These are phyloP conservation scores for Furnarius figulus DNA, from an alignment of 2,113 vertebrate species.

Conservation along the genomic window DNA sequence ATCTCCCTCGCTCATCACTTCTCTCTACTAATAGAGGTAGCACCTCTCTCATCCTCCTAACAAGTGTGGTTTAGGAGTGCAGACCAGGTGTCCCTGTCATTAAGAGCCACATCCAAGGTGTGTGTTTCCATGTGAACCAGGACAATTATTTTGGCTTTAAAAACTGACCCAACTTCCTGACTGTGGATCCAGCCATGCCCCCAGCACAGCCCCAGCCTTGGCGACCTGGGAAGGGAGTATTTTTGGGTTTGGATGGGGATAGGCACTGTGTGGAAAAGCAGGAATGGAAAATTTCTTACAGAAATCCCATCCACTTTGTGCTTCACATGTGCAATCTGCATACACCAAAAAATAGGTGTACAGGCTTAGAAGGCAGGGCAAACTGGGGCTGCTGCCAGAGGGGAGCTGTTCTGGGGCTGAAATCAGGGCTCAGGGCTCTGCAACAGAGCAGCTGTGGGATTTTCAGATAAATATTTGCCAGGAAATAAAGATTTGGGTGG, in stretches of 20 bases:
- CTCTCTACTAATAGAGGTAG: background rate
- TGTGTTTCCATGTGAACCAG: background rate
- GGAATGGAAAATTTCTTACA: accelerated
- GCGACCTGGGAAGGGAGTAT: background rate
- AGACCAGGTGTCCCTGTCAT: background rate
- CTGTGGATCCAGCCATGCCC: background rate
- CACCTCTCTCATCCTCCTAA: background rate
- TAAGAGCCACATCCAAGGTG: background rate
- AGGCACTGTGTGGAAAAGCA: background rate
- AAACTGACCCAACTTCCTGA: background rate
- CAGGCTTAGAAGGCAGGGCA: background rate
- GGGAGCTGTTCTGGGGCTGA: background rate
- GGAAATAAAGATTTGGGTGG: background rate
- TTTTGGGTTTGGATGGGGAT: background rate
- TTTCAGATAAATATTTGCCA: background rate
- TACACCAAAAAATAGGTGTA: background rate
- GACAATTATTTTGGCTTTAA: background rate
- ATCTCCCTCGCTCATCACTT: too few species aligned
- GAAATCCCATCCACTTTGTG: background rate
- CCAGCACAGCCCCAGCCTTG: accelerated
- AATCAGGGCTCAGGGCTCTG: background rate
- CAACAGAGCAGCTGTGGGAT: background rate
- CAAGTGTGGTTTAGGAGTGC: accelerated
- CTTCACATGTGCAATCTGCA: accelerated
- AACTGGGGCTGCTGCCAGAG: background rate